Evolutionary conservation across 2,888 invertebrate genomes (phyloP), one percentile per base, ranked within the genome.

Genomic region (Macaria notata): DNA sequence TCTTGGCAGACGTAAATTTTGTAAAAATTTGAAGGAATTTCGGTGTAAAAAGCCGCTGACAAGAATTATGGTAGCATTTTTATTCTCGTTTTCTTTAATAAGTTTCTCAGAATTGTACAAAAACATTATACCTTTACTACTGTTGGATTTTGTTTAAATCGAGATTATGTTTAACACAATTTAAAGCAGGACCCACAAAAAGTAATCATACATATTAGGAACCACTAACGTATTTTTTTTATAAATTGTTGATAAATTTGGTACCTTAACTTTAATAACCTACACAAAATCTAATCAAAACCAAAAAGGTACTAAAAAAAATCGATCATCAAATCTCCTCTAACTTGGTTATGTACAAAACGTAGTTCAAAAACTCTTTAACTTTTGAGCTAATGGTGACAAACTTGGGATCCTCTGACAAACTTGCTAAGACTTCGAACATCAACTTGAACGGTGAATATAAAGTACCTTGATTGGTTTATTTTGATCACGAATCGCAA

Each of bases 21-120:
- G 1, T 31, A 46, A 50, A 49, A 53, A 53, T 52, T 30, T 5
- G 4, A 59, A 54, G 45, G 44, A 54, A 54, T n/a, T 54, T 46
- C 43, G 19, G 4, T 43, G 9, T 48, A 42, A 47, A 49, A 49
- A 41, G 31, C 47, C 31, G 43, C 48, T 52, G 41, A 42, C 41
- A 39, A 38, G 41, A 59, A 42, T 49, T 41, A 45, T 55, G 45
- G 48, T 51, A 51, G n/a, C 41, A 54, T 49, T 55, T 51, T 51
- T 47, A 31, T 47, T 50, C 36, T 31, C 39, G 41, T 9, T 48
- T 51, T 45, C 29, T 45, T 31, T 53, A 47, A 44, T 47, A 51
- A 44, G 31, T 44, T 47, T 53, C 46, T 33, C 41, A 29, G 39
- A 36, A 36, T 36, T 36, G 33, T 36, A 36, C 1, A 19, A 36